Evolutionary conservation across 2,113 vertebrate genomes (phyloP).

Genomic region (Morone saxatilis): DNA sequence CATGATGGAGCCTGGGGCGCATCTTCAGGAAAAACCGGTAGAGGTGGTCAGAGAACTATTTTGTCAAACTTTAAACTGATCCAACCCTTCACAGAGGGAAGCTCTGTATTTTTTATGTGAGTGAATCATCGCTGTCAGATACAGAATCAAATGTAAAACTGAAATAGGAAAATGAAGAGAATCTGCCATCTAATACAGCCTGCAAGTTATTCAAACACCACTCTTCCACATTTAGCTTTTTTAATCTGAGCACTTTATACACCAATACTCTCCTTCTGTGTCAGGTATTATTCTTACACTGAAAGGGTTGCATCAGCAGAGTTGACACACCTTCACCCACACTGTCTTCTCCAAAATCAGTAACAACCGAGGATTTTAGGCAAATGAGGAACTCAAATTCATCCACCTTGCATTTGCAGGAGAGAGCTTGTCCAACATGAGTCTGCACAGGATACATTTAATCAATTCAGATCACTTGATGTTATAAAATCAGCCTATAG

Average conservation of each 20-base stretch:
- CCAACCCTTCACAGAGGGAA: constrained; percentile 34
- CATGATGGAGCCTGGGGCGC: constrained; percentile 67
- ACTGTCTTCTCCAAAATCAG: not conserved
- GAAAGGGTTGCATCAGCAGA: constrained; percentile 9
- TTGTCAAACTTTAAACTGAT: constrained; percentile 31
- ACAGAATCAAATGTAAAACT: not conserved
- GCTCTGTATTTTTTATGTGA: not conserved
- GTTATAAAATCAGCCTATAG: too few species aligned
- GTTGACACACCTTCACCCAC: not conserved
- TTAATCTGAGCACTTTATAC: not conserved
- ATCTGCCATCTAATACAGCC: not conserved
- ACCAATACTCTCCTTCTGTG: not conserved
- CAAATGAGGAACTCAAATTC: not conserved
- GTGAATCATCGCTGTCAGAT: not conserved
- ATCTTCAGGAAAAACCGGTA: constrained; percentile 88
- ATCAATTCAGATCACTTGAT: not conserved
- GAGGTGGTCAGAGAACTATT: constrained; percentile 73
- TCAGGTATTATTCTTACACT: not conserved
- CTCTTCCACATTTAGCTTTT: not conserved
- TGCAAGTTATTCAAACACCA: not conserved
- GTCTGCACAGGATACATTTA: not conserved
- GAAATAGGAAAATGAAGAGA: not conserved
- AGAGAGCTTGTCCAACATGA: not conserved
- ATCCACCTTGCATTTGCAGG: not conserved
- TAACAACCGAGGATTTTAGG: not conserved